Base-by-base conservation (phyloP, 2,113 vertebrate species). In the Mionectes macconnelli region DNA sequence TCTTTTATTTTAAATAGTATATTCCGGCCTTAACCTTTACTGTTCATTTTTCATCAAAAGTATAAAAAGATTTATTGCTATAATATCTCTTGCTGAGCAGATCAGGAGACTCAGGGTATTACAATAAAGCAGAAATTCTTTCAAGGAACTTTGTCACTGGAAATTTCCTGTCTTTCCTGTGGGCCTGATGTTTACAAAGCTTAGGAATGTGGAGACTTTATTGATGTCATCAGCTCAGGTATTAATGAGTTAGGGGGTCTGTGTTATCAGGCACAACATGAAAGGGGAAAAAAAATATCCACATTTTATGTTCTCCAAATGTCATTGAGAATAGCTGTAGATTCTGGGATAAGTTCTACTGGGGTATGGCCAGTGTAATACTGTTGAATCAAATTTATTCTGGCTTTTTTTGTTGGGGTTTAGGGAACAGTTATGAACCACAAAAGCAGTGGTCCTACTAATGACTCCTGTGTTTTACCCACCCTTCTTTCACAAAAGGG, bases 1-100 rank as follows among this genome's bases (percentile, higher is more conserved):
- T 94, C 12, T 74, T 77, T 84, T 64, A 72, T 60, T 85, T 96
- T 80, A 85, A 85, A 76, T 64, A 64, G 69, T 39, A 18, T 45
- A 84, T 92, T 81, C 45, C 23, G 73, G 49, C 27, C 83, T 89
- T 94, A 91, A 89, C 84, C 81, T 92, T 97, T 88, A 53, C 49
- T 79, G 20, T 74, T 95, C 14, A 49, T 91, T 93, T 91, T 93
- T 75, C 75, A 79, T 87, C 11, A 57, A 44, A 90, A 83, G 17
- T 20, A 78, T 68, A 45, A 53, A 73, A 90, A 30, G 17, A 70
- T 75, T 74, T 77, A 45, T 57, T 75, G 22, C 16, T 67, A 4
- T 63, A 52, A 56, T 77, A 42, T 60, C 39, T 75, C 44, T 87
- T 79, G 62, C 69, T 84, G 67, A 89, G 20, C 42, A 55, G 55